phyloP scores from a whole-genome alignment of 2,113 vertebrate species.

The Tamias sibiricus region DNA sequence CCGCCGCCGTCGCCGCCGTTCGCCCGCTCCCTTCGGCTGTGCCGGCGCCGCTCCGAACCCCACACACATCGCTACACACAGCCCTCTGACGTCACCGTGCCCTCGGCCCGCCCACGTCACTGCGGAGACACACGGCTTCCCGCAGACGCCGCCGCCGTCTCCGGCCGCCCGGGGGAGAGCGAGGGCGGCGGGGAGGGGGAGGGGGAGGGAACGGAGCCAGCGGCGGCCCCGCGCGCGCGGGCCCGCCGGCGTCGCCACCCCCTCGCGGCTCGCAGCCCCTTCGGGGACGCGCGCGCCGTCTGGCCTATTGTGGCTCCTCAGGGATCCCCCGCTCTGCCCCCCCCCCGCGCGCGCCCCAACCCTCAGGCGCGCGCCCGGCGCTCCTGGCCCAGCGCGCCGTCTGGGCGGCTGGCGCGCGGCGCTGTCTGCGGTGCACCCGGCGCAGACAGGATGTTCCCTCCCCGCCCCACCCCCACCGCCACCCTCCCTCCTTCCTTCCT shows the following conservation, averaged over 20 bases:
- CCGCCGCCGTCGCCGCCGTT: conserved; percentile 63
- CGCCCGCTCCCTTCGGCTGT: conserved; percentile 62
- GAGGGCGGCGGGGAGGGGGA: conserved; percentile 53
- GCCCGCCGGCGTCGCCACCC: not conserved
- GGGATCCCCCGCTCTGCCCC: not conserved
- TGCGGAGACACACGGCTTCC: conserved; percentile 85
- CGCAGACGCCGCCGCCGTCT: conserved; percentile 84
- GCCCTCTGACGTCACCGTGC: conserved; percentile 83
- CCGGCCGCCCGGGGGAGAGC: conserved; percentile 78
- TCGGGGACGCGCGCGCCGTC: conserved; percentile 64
- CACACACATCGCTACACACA: conserved; percentile 79
- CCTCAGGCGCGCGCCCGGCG: conserved; percentile 60
- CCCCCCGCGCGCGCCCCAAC: conserved; percentile 11
- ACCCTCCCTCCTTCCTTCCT: conserved; percentile 75
- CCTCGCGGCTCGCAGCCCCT: not conserved
- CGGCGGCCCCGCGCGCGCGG: conserved; percentile 62
- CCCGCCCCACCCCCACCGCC: conserved; percentile 69
- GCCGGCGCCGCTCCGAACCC: conserved; percentile 79
- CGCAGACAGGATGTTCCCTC: conserved; percentile 81
- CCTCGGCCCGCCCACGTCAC: conserved; percentile 86
- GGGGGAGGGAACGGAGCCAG: conserved; percentile 56
- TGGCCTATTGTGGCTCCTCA: conserved; percentile 62
- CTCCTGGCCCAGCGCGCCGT: conserved; percentile 71
- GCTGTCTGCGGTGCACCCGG: conserved; percentile 79
- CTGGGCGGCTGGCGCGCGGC: conserved; percentile 78